Conservation (phyloP, 2,797 vertebrate species). For the Acrossocheilus fasciatus region DNA sequence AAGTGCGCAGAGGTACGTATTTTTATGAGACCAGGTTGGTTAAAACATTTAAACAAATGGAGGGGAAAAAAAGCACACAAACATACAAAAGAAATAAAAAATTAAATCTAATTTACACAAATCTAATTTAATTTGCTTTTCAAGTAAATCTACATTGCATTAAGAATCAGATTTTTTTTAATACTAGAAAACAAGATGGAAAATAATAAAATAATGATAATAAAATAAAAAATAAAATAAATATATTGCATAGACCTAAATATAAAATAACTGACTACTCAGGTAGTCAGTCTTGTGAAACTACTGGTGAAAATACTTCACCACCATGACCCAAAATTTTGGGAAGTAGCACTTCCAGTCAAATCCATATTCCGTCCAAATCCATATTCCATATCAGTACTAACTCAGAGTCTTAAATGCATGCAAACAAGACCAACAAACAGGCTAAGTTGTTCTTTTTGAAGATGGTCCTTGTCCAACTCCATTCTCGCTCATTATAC, state of each 20-base stretch:
- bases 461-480: conserved; percentile 36
- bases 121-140: too few species aligned
- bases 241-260: background rate
- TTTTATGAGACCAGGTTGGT: too few species aligned
- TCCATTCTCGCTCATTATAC: conserved; percentile 40
- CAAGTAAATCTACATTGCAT: background rate
- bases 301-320: background rate
- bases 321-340: background rate
- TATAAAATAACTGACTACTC: background rate
- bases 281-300: background rate
- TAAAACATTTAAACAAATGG: background rate
- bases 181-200: background rate
- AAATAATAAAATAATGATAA: background rate
- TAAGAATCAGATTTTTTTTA: too few species aligned
- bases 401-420: background rate
- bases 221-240: background rate
- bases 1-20: too few species aligned
- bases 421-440: conserved; percentile 41
- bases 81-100: too few species aligned
- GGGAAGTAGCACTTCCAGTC: background rate
- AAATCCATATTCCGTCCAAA: conserved; percentile 4
- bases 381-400: background rate
- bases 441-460: conserved; percentile 35
- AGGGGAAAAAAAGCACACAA: background rate
- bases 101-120: background rate